A percentile compares a stretch with the other conserved stretches of the same genome.
These are phyloP conservation scores for Noturus placidus DNA, from an alignment of 2,113 vertebrate genomes.

Conservation along the genomic window DNA sequence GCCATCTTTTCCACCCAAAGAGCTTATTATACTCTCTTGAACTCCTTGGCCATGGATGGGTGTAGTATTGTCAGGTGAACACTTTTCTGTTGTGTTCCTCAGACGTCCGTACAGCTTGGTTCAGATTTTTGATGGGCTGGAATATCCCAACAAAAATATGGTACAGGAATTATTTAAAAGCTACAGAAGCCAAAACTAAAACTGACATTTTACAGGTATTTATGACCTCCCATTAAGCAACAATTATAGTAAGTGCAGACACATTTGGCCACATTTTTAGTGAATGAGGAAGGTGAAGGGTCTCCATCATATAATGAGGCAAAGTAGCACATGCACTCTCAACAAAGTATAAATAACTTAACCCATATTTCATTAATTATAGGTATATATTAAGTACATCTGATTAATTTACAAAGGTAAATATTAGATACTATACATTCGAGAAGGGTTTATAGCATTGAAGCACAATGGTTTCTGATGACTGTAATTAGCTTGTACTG, in stretches of 20 bases:
- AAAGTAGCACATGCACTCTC: not conserved
- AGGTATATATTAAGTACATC: not conserved
- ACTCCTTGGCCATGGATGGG: not conserved
- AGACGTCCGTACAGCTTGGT: not conserved
- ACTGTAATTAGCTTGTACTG: not conserved
- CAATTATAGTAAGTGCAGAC: not conserved
- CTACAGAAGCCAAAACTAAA: not conserved
- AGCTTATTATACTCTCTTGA: not conserved
- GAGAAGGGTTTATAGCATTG: not conserved
- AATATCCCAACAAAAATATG: not conserved
- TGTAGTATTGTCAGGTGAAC: not conserved
- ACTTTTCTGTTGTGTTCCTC: not conserved
- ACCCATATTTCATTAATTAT: not conserved
- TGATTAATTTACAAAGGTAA: not conserved
- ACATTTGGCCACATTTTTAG: not conserved
- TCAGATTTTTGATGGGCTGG: not conserved
- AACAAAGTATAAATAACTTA: not conserved
- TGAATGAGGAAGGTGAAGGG: not conserved
- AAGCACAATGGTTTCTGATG: not conserved
- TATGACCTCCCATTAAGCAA: not conserved
- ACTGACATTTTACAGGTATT: not conserved
- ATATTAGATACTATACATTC: not conserved
- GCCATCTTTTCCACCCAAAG: not conserved
- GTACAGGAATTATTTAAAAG: not conserved
- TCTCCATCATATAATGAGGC: not conserved